phyloP scores from a whole-genome alignment of 1,140 invertebrate genomes.

The Acromyrmex heyeri region DNA sequence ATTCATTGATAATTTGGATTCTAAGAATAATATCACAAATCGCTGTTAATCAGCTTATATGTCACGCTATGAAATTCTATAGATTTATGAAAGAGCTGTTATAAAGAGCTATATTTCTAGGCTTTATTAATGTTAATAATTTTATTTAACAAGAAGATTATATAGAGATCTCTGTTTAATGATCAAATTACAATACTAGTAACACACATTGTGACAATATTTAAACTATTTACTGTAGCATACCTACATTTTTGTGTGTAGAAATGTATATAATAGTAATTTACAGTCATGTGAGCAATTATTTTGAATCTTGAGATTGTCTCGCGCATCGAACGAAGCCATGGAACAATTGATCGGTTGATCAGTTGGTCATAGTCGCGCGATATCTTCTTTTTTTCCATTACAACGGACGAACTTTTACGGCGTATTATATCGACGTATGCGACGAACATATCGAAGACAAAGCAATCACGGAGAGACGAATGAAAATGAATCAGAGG shows the following conservation, averaged over 20 bases:
- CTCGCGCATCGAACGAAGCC: conserved; percentile 6
- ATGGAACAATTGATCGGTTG: conserved; percentile 52
- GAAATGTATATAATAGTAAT: conserved; percentile 31
- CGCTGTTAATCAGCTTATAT: not conserved
- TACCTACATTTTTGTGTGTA: conserved; percentile 32
- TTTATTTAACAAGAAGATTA: not conserved
- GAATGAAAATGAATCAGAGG: conserved; percentile 17
- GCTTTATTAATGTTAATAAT: not conserved
- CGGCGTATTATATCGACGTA: conserved; percentile 54
- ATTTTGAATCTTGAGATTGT: conserved; percentile 20
- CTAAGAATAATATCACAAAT: not conserved
- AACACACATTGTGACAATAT: conserved; percentile 29
- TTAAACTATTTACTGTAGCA: conserved; percentile 31
- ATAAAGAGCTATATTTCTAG: not conserved
- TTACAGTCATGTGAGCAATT: conserved; percentile 42
- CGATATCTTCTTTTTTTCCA: conserved; percentile 38
- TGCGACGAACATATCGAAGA: conserved; percentile 23
- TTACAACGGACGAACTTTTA: conserved; percentile 45
- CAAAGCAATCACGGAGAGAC: not conserved
- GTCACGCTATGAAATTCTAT: not conserved
- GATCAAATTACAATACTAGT: not conserved
- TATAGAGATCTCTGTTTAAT: not conserved
- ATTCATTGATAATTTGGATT: not conserved
- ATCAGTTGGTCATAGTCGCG: conserved; percentile 60
- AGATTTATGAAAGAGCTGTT: not conserved